Conservation (phyloP, 2,888 invertebrate species). For the Bembecia ichneumoniformis region DNA sequence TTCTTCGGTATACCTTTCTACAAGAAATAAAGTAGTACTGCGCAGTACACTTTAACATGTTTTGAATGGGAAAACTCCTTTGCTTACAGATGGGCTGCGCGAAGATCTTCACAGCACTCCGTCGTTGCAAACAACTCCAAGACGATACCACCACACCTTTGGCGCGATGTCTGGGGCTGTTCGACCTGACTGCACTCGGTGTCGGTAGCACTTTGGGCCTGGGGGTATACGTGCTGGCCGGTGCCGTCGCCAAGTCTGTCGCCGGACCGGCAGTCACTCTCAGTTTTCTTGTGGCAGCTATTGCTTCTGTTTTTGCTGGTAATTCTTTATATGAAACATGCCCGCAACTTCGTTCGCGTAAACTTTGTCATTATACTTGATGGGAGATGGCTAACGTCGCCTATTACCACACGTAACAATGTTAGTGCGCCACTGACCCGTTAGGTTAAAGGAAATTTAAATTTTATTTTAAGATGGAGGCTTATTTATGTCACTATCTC, state of each 20-base stretch:
- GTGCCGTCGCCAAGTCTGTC: constrained; percentile 86
- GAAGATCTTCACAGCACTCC: constrained; percentile 37
- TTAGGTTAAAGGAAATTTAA: too few species aligned
- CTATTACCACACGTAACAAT: too few species aligned
- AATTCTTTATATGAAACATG: constrained; percentile 19
- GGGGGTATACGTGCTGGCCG: constrained; percentile 95
- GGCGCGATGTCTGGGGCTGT: constrained; percentile 80
- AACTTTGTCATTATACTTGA: too few species aligned
- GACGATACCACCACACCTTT: constrained; percentile 52
- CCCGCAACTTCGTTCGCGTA: too few species aligned
- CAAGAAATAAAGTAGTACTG: too few species aligned
- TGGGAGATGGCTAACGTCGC: too few species aligned
- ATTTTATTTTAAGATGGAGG: too few species aligned
- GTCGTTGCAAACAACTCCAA: constrained; percentile 62
- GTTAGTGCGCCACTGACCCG: too few species aligned
- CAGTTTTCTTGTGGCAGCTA: constrained; percentile 91
- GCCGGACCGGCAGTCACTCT: constrained; percentile 94
- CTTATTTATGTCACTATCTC: too few species aligned
- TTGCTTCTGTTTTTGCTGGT: constrained; percentile 95
- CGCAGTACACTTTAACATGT: too few species aligned
- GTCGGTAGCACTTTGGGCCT: constrained; percentile 92
- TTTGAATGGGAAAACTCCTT: too few species aligned
- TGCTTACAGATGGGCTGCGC: constrained; percentile 47
- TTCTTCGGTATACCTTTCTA: too few species aligned
- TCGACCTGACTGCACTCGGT: constrained; percentile 90